These are phyloP conservation scores for Pristionchus japonicus DNA, from an alignment of 2,888 invertebrate species.

Conservation along the genomic window DNA sequence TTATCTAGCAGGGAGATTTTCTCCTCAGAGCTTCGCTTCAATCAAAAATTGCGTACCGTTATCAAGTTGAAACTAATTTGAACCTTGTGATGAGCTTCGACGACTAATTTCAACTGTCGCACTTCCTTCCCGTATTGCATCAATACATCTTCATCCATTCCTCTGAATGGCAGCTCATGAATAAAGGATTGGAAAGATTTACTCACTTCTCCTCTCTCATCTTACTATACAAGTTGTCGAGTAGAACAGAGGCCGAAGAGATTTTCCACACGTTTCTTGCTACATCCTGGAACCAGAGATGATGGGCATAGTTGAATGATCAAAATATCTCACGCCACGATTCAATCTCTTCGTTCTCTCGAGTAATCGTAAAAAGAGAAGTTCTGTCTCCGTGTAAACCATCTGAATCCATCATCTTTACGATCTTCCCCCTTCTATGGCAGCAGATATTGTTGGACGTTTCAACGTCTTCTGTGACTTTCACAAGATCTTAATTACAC, in stretches of 20 bases:
- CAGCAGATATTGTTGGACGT: background rate
- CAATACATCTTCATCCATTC: slow-evolving; percentile 54
- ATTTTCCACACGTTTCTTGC: slow-evolving; percentile 37
- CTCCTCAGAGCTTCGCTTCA: slow-evolving; percentile 52
- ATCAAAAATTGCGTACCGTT: background rate
- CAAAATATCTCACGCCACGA: slow-evolving; percentile 49
- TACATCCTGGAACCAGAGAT: slow-evolving; percentile 6
- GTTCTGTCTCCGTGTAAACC: slow-evolving; percentile 52
- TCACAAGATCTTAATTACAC: background rate
- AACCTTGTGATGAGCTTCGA: slow-evolving; percentile 63
- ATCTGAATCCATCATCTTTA: background rate
- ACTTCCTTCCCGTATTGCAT: slow-evolving; percentile 64
- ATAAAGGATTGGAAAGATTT: background rate
- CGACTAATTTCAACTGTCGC: slow-evolving; percentile 57
- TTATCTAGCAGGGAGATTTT: slow-evolving; percentile 48
- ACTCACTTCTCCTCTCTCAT: slow-evolving; percentile 45
- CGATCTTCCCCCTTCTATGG: too few relatives aligned
- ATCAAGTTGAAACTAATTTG: background rate
- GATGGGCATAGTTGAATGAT: background rate
- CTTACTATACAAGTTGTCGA: slow-evolving; percentile 35
- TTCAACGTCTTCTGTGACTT: slow-evolving; percentile 1
- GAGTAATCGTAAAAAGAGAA: slow-evolving; percentile 66
- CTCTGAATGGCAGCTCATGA: background rate
- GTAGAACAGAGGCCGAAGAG: background rate
- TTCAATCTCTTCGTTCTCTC: slow-evolving; percentile 64